Conservation (phyloP, 1,140 invertebrate species). For the Probaryconus sp. region DNA sequence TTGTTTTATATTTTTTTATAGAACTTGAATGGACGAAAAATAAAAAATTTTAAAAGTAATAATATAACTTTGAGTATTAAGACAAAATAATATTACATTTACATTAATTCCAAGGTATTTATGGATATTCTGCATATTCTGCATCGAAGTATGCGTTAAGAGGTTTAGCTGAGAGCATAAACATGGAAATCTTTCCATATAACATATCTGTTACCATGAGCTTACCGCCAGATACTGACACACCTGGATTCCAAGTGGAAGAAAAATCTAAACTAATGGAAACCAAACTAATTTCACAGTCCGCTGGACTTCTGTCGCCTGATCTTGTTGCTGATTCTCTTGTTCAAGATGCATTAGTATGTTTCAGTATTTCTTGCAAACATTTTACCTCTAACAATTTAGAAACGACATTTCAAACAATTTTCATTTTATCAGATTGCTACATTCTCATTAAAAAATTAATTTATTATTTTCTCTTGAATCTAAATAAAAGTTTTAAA, state of each 20-base stretch:
- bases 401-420: too few relatives aligned
- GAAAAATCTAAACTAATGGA: conserved; percentile 91
- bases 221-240: conserved; percentile 98
- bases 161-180: conserved; percentile 94
- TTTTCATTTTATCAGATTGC: too few relatives aligned
- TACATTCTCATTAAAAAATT: too few relatives aligned
- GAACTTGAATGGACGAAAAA: not conserved
- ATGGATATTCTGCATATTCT: conserved; percentile 94
- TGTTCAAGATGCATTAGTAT: conserved; percentile 89
- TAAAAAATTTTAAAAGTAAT: conserved; percentile 9
- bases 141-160: conserved; percentile 96
- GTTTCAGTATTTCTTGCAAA: conserved; percentile 31
- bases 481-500: too few relatives aligned
- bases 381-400: too few relatives aligned
- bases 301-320: conserved; percentile 86
- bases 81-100: too few relatives aligned
- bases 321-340: conserved; percentile 89
- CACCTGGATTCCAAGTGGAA: conserved; percentile 94
- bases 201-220: conserved; percentile 91
- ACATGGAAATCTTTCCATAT: conserved; percentile 93
- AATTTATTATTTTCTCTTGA: too few relatives aligned
- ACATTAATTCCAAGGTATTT: conserved; percentile 81
- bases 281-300: conserved; percentile 91
- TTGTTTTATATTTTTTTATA: conserved; percentile 21
- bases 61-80: too few relatives aligned